Evolutionary conservation across 2,888 invertebrate species (phyloP), one percentile per base, ranked within the genome.

Genomic region (Lamproptera curius): DNA sequence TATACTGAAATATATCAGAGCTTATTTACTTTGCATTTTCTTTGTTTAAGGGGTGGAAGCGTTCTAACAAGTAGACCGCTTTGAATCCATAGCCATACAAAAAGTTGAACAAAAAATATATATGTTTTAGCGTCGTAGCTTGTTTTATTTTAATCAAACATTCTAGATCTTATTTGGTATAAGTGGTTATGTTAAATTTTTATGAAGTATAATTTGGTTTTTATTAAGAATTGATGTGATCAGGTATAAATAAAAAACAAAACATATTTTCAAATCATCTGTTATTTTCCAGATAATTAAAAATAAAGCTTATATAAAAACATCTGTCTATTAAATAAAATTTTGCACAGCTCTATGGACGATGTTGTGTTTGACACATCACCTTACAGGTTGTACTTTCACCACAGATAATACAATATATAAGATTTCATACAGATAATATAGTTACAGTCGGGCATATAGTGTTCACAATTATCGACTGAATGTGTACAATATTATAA

Each of bases 221-320:
- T 4, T 23, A 23, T 23, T n/a, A 23, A 8, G 4, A 6, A 23
- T 23, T 23, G 23, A 50, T 33, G 35, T 40, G 50, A 39, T 54
- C 54, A 16, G 40, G 10, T 15, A 2, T n/a, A 49, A 56, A 52
- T 51, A 42, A 58, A 56, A 56, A 42, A 42, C 50, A 51, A 54
- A 61, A 70, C 65, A 56, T 56, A 58, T 42, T 48, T 47, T 34
- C 33, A 47, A 47, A 47, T 17, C 16, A 48, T 48, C 63, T 64
- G 66, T 65, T 76, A 76, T 76, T 70, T 67, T 64, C 71, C 65
- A 58, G 63, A 67, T 60, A 62, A 65, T 67, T 61, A 59, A 62
- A 53, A 53, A 61, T 59, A 62, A 59, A 64, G 55, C 60, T 60
- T 56, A 63, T 62, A 63, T 61, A 64, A 63, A 64, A 67, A 63